These are phyloP conservation scores for Typhlomys cinereus DNA, from an alignment of 2,113 vertebrate species.

Conservation along the genomic window DNA sequence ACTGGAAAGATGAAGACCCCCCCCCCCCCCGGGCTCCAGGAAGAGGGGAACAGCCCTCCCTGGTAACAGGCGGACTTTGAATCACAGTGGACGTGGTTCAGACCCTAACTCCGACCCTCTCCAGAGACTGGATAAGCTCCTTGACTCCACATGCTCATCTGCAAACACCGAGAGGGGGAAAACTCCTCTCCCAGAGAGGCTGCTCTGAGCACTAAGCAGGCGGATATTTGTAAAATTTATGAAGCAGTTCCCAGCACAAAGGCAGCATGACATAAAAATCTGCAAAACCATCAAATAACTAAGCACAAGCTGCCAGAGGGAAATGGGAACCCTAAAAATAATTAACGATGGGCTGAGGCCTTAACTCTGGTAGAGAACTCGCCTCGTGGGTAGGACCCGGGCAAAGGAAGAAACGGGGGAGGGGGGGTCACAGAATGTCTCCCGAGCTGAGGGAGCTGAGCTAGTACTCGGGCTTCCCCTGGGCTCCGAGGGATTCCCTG, in stretches of 20 bases:
- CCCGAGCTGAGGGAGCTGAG: neutral
- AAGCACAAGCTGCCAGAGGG: neutral
- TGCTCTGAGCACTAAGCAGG: neutral
- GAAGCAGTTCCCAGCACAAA: neutral
- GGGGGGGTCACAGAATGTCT: neutral
- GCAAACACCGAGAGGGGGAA: neutral
- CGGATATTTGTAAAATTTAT: neutral
- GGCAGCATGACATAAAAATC: neutral
- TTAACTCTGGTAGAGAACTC: neutral
- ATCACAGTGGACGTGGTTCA: neutral
- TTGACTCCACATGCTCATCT: neutral
- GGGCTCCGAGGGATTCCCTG: neutral
- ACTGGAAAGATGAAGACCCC: neutral
- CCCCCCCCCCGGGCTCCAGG: neutral
- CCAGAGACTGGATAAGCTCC: neutral
- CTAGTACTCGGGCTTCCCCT: no score
- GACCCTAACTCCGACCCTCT: neutral
- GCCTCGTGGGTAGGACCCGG: neutral
- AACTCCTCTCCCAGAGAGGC: neutral
- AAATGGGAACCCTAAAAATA: no score
- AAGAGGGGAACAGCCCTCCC: fast-evolving
- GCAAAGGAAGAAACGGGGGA: neutral
- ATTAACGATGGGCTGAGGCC: no score
- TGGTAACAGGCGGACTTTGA: neutral
- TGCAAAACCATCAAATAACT: neutral